Conservation (phyloP, 1,140 invertebrate genomes). For the Aphaenogaster ashmeadi region DNA sequence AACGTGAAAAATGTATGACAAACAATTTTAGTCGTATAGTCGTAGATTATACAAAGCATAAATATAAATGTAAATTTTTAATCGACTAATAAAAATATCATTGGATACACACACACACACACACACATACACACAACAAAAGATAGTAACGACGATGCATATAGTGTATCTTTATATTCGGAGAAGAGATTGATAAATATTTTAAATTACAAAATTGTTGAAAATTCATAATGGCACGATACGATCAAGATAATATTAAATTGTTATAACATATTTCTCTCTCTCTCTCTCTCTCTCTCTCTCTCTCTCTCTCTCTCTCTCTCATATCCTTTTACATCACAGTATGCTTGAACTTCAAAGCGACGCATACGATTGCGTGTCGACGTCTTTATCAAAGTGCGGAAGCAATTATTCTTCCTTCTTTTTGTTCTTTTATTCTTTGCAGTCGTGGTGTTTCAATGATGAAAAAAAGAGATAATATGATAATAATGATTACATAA, state of each 20-base stretch:
- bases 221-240: neutral
- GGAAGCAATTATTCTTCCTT: conserved; percentile 6
- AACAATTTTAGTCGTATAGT: neutral
- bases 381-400: neutral
- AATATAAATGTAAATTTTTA: neutral
- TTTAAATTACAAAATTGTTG: conserved; percentile 12
- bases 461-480: conserved; percentile 6
- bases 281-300: conserved; percentile 1
- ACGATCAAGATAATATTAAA: conserved; percentile 10
- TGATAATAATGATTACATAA: conserved; percentile 12
- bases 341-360: conserved; percentile 18
- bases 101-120: neutral
- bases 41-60: neutral
- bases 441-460: neutral
- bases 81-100: neutral
- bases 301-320: conserved; percentile 9
- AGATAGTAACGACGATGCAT: neutral
- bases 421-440: conserved; percentile 3
- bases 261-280: neutral
- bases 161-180: neutral
- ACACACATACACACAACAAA: neutral
- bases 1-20: neutral
- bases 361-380: neutral
- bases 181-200: conserved; percentile 14
- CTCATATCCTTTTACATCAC: conserved; percentile 15